phyloP scores from a whole-genome alignment of 2,113 vertebrate species.

The Dryoscopus gambensis region DNA sequence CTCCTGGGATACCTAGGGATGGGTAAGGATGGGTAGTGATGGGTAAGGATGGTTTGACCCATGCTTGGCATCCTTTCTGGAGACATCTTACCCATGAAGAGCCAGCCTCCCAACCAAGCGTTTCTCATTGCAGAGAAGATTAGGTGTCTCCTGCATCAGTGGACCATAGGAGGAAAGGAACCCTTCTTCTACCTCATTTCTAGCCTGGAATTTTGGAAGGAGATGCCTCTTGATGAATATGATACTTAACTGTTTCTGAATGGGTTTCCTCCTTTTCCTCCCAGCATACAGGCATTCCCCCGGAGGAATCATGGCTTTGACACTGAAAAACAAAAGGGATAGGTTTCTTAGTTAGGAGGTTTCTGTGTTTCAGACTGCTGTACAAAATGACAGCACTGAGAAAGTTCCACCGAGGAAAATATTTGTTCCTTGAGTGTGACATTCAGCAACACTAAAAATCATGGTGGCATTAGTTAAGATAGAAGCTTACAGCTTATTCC shows the following conservation, averaged over 20 bases:
- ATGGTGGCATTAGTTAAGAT: constrained; percentile 44
- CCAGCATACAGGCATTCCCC: constrained; percentile 94
- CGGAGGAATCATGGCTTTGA: constrained; percentile 86
- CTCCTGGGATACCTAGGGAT: neutral
- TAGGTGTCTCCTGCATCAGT: neutral
- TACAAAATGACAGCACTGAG: neutral
- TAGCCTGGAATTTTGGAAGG: rapidly evolving
- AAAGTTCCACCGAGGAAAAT: neutral
- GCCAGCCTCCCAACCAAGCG: neutral
- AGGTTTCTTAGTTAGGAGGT: neutral
- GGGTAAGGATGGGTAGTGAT: neutral
- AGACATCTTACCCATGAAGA: neutral
- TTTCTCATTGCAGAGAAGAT: neutral
- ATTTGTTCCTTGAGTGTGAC: constrained; percentile 29
- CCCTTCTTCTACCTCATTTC: neutral
- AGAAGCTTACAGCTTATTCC: constrained; percentile 20
- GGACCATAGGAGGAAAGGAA: neutral
- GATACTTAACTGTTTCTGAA: constrained; percentile 92
- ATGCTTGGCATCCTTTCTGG: neutral
- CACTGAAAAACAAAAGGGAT: constrained; percentile 68
- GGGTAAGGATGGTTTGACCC: neutral
- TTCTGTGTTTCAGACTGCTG: neutral
- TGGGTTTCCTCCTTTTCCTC: constrained; percentile 90
- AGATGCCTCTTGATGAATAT: neutral
- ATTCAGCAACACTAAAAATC: constrained; percentile 17